Base-by-base conservation (phyloP, 2,888 invertebrate species). In the Drosophila falleni region DNA sequence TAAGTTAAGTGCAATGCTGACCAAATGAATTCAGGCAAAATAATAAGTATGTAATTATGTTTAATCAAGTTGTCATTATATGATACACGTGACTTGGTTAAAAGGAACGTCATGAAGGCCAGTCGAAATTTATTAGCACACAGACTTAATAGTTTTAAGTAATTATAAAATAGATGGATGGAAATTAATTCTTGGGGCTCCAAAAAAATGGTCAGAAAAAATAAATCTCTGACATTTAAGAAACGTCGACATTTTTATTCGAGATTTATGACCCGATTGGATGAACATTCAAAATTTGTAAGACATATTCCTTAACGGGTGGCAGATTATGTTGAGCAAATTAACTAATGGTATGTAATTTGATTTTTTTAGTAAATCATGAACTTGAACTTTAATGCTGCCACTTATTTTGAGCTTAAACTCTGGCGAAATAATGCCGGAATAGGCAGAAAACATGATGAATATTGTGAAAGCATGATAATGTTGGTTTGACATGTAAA, bases 401-500 rank as follows among this genome's bases (percentile, higher is more conserved):
- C 2, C 37, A 47, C 9, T 15, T 16, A 11, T 23, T 23, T 11
- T 15, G 11, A 31, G 3, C 16, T 13, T 35, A 3, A 16, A 16
- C 9, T 13, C 10, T n/a, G 8, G 9, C 8, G 11, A 41, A 37
- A n/a, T 54, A 6, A 23, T 6, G 1, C 16, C 5, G 8, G 8
- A 37, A 2, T 8, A 19, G 13, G 26, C 29, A 2, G n/a, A 49
- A 39, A 29, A 15, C 26, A 31, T 65, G 44, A 59, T 58, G 56
- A 29, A 60, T 56, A 10, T 51, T 46, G 3, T n/a, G 5, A 1
- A 10, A 35, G 26, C 69, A 74, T 64, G 53, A 50, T 61, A 75
- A 70, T 55, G 61, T 42, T 42, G 16, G 19, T 49, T 39, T 59
- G 49, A 37, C 74, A 74, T 74, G 64, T 51, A n/a, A 55, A 37